phyloP scores from a whole-genome alignment of 64 coral and sea anemone genomes.

The Stylophora pistillata region DNA sequence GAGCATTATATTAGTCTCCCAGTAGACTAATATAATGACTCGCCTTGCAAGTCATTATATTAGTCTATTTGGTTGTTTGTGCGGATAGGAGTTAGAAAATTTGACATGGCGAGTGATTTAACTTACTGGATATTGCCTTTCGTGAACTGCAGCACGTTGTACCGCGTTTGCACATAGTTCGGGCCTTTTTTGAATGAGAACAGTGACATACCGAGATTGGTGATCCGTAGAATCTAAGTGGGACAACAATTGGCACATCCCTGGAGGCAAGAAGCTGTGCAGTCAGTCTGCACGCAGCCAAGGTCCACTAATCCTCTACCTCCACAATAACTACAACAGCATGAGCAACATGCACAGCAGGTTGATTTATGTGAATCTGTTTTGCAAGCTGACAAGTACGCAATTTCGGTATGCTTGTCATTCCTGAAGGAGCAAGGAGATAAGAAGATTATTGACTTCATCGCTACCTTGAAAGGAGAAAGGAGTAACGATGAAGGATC shows the following conservation, averaged over 20 bases:
- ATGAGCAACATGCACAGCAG: not conserved
- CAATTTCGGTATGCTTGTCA: not conserved
- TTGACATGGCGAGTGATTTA: not conserved
- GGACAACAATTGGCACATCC: conserved; percentile 38
- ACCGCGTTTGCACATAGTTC: conserved; percentile 51
- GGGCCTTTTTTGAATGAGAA: not conserved
- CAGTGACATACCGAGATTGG: conserved; percentile 26
- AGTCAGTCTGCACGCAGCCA: conserved; percentile 36
- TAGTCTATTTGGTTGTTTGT: no score
- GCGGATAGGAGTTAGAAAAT: no score
- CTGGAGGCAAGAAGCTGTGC: conserved; percentile 52
- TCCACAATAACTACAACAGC: not conserved
- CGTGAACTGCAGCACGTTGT: conserved; percentile 54
- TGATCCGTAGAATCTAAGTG: conserved; percentile 7
- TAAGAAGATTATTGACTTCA: not conserved
- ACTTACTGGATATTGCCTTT: conserved; percentile 54
- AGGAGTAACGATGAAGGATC: no score
- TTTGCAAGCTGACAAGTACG: not conserved
- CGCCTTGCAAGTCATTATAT: no score
- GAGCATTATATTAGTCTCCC: no score
- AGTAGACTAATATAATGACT: no score
- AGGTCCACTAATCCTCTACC: conserved; percentile 34
- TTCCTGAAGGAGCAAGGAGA: not conserved
- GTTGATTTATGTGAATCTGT: not conserved
- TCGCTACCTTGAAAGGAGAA: not conserved